Evolutionary conservation across 2,113 vertebrate species (phyloP).

Genomic region (Chinchilla lanigera): DNA sequence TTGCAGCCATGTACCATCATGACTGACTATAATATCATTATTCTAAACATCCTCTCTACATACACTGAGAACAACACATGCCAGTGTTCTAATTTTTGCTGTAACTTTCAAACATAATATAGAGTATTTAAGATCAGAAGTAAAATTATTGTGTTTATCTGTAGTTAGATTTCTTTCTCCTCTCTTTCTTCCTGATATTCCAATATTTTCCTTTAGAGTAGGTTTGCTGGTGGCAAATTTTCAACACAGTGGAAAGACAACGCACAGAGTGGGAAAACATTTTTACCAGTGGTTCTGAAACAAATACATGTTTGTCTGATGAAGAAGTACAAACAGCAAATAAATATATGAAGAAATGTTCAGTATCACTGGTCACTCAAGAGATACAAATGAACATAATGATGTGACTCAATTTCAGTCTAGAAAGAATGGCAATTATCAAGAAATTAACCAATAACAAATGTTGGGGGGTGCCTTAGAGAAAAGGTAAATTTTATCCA

Average conservation of each 20-base stretch:
- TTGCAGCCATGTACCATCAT: not conserved
- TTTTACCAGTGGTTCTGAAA: not conserved
- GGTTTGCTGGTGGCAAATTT: not conserved
- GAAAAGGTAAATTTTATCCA: not conserved
- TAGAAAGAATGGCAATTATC: not conserved
- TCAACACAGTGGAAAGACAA: not conserved
- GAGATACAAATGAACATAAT: not conserved
- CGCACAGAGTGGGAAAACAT: not conserved
- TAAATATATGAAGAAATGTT: not conserved
- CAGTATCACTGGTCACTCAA: not conserved
- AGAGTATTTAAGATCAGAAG: not conserved
- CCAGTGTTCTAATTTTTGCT: not conserved
- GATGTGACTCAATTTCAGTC: not conserved
- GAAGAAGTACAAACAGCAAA: not conserved
- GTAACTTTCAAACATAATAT: not conserved
- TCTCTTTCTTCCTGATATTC: not conserved
- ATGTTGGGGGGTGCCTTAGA: not conserved
- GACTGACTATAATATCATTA: not conserved
- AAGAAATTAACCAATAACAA: not conserved
- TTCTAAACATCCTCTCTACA: not conserved
- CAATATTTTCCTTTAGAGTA: not conserved
- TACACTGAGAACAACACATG: not conserved
- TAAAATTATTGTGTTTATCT: not conserved
- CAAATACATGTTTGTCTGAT: not conserved
- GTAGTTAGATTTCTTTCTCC: not conserved